Evolutionary conservation across 2,113 vertebrate genomes (phyloP), one percentile per base, ranked within the genome.

Genomic region (Mandrillus leucophaeus): DNA sequence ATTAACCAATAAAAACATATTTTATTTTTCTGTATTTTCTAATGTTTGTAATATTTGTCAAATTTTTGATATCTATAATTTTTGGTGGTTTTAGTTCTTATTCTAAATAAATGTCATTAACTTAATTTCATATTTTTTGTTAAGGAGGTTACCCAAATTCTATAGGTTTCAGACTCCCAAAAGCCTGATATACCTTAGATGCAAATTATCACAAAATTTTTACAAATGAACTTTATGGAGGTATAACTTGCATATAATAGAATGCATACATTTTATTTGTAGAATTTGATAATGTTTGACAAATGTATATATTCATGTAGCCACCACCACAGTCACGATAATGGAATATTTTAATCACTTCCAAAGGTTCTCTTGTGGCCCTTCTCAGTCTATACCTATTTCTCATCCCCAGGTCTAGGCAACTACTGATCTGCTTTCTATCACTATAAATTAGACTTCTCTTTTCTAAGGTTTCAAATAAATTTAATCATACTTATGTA

Each of bases 91-190:
- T 93, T 17, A 40, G 75, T 91, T 96, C 16, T 89, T 13, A 91
- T 85, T 96, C 64, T 91, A 94, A 88, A n/a, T 83, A 90, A 57
- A 20, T 72, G 75, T 17, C 90, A 32, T 95, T 92, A 93, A 48
- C 25, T 10, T 78, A 86, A 79, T 32, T 95, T 88, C 72, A 8
- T 88, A 40, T 25, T 78, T 66, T 89, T 97, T 94, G n/a, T 95
- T 85, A 70, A 88, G 59, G 27, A 59, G 6, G 22, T 1, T 40
- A 84, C 32, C 8, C 12, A 72, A 95, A 85, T 75, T 94, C 61
- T 93, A 1, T 75, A 52, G 88, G 25, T 13, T 82, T 93, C n/a
- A 73, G 32, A 12, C 11, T 17, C 12, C n/a, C 1, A 50, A 40
- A 18, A 55, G 64, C 22, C 25, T 87, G 30, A 82, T 70, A 81